Base-by-base conservation (phyloP, 2,888 invertebrate species). In the Orthosia incerta region DNA sequence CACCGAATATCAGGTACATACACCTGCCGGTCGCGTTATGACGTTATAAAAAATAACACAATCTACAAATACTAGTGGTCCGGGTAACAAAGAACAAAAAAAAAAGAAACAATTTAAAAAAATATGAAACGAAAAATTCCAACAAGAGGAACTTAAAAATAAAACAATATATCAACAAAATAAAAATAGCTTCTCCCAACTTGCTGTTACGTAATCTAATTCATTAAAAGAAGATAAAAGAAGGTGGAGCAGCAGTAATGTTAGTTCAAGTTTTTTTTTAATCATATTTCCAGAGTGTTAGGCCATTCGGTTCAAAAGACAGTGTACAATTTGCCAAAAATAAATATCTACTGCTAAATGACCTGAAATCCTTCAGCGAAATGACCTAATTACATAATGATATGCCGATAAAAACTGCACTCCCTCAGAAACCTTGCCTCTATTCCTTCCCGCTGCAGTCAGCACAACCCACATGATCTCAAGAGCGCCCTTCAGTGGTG, bases 401-500 rank as follows among this genome's bases (percentile, higher is more conserved):
- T 56, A 56, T 73, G 9, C 61, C 16, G 11, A 50, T 45, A 50
- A 50, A 57, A 74, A 39, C 20, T 70, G 18, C 2, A 20, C 39
- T 63, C 26, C 3, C 7, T 70, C 18, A 31, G 7, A 31, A 74
- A 63, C 77, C 77, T 76, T 45, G 70, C n/a, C 59, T 76, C 26
- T 61, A 31, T 68, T 56, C n/a, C 12, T 48, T 59, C 4, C 23
- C 15, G 48, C 66, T 60, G 13, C n/a, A 31, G 82, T 71, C 78
- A 78, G 78, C 74, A 39, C 64, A 77, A 64, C 50, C 45, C 63
- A 61, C 55, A 51, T 77, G 61, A 61, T 76, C 57, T 74, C 31
- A 67, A 80, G 67, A 61, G 80, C 59, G 61, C 55, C 64, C 76
- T 69, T 48, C 74, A 81, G 80, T 15, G 39, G 48, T 26, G 60